Evolutionary conservation across 2,113 vertebrate species (phyloP), one percentile per base, ranked within the genome.

Genomic region (Microtus ochrogaster): DNA sequence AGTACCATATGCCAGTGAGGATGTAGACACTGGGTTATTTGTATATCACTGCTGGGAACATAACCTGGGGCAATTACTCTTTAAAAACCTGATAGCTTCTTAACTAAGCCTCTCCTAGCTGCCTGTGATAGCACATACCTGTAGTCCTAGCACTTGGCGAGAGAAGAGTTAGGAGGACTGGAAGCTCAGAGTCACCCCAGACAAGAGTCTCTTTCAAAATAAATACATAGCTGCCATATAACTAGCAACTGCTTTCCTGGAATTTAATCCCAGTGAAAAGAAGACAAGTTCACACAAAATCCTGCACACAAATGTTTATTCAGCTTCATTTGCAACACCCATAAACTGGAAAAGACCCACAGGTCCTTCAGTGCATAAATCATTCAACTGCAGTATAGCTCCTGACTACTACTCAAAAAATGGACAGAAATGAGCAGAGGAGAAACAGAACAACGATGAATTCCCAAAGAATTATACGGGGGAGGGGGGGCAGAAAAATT

Each of bases 181-280:
- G 19, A 39, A 58, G 52, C 30, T 89, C 26, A 61, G 41, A 26
- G 17, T 28, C 5, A 61, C 9, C 22, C n/a, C 17, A 41, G 19
- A 7, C n/a, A 65, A 72, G 47, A 72, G 47, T 49, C 33, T 72
- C 30, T 72, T 28, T 72, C 85, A 76, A 89, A 28, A 30, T 17
- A 83, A 44, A 10, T 61, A 87, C 49, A 8, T 49, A 94, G 70
- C 94, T 77, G 55, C 68, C 30, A 26, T 30, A 68, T 66, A 21
- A 58, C 21, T 70, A 73, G 33, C 47, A 52, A 24, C 92, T 61
- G 16, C 28, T 88, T 41, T 91, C 44, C 44, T 83, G 21, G 49
- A 65, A 78, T 55, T 86, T 83, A 61, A 83, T 78, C 82, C 26
- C 82, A 91, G 72, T 88, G 49, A 89, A 84, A 81, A n/a, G 44